Percentiles rank a stretch among this genome's conserved stretches.
Evolutionary conservation across 2,113 vertebrate genomes (phyloP).

Genomic region (Serinus canaria): DNA sequence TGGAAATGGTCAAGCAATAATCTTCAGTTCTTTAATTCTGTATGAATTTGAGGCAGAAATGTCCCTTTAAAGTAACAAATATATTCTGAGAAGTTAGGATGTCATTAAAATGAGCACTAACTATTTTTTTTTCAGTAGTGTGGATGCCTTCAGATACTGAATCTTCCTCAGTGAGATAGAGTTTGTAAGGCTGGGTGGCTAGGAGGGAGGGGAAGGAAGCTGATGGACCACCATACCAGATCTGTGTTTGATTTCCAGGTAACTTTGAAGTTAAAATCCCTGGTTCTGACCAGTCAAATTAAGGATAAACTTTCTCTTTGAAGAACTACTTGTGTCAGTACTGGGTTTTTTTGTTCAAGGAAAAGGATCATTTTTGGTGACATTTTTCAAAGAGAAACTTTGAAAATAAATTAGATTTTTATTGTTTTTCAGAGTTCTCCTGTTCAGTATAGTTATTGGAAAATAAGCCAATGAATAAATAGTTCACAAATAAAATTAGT

Average conservation of each 20-base stretch:
- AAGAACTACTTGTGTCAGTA: not conserved
- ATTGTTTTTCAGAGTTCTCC: not conserved
- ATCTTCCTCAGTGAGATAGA: not conserved
- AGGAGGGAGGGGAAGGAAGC: not conserved
- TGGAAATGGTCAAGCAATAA: not conserved
- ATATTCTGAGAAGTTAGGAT: not conserved
- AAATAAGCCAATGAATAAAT: slow-evolving; percentile 3
- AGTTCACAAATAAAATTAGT: not conserved
- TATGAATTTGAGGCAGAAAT: not conserved
- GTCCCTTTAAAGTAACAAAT: not conserved
- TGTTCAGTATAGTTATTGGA: not conserved
- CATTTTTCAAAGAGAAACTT: not conserved
- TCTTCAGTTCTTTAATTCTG: not conserved
- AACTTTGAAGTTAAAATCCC: not conserved
- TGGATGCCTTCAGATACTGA: not conserved
- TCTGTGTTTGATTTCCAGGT: not conserved
- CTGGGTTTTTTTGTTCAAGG: not conserved
- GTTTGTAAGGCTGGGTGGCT: not conserved
- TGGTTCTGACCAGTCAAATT: not conserved
- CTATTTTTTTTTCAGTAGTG: not conserved
- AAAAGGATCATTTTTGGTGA: not conserved
- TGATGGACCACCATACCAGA: not conserved
- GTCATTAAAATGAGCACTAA: not conserved
- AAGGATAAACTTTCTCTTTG: not conserved
- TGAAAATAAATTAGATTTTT: not conserved